phyloP scores from a whole-genome alignment of 2,888 invertebrate genomes.

The Temnothorax rugatulus region DNA sequence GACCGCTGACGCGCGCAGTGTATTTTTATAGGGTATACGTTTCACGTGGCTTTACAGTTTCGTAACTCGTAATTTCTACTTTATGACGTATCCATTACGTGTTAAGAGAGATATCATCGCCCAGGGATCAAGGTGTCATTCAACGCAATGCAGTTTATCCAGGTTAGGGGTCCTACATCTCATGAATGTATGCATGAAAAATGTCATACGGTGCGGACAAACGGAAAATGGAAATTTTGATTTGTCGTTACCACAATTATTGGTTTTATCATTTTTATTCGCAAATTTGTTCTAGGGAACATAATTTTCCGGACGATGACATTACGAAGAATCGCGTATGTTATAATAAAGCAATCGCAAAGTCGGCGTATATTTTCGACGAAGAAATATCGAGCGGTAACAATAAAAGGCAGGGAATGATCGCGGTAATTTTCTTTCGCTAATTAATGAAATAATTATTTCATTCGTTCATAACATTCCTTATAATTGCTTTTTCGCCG shows the following conservation, averaged over 20 bases:
- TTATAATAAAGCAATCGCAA: not conserved
- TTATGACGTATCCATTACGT: constrained; percentile 19
- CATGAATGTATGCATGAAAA: constrained; percentile 40
- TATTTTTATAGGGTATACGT: constrained; percentile 29
- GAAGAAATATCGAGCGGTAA: not conserved
- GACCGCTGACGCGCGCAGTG: not conserved
- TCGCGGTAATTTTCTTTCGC: not conserved
- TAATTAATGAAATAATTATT: no score
- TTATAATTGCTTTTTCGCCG: not conserved
- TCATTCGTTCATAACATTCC: not conserved
- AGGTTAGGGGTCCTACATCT: constrained; percentile 1
- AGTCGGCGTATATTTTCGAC: not conserved
- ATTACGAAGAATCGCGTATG: not conserved
- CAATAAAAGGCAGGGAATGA: not conserved
- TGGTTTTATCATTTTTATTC: constrained; percentile 14
- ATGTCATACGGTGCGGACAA: not conserved
- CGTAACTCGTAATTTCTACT: constrained; percentile 48
- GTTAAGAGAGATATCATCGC: constrained; percentile 39
- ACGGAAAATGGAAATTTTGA: constrained; percentile 17
- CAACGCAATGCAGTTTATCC: constrained; percentile 35
- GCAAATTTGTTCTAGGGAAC: not conserved
- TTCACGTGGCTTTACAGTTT: constrained; percentile 30
- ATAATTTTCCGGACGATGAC: not conserved
- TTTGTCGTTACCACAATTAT: not conserved
- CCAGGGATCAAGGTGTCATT: constrained; percentile 41